Base-by-base conservation (phyloP, 2,888 invertebrate genomes). In the Melieria omissa region DNA sequence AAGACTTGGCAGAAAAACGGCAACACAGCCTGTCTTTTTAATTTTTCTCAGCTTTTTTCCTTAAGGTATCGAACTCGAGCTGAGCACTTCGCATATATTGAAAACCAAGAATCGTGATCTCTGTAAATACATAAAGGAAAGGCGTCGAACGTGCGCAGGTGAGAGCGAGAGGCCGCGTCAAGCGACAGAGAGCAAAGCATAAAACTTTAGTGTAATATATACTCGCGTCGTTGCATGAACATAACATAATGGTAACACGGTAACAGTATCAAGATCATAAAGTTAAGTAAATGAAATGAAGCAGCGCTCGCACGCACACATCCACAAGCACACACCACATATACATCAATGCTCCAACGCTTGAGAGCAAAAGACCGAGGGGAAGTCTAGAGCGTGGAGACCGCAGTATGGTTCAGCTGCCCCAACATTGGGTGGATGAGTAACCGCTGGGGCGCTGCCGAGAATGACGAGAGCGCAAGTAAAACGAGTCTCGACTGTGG, bases 231-330 rank as follows among this genome's bases (percentile, higher is more conserved):
- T 5, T 2, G 42, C 44, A 60, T 60, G 29, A 46, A 60, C 16
- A 60, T n/a, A 62, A 5, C 49, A 52, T 49, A 64, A 49, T 49
- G 49, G 49, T 41, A 64, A 52, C 12, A 64, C 52, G 49, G 64
- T 64, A 64, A 64, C 49, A 64, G 64, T 64, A 64, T 52, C 64
- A 41, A 64, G 64, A 64, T 49, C 64, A 52, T 41, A 52, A 49
- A 64, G 42, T 52, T 52, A 52, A 52, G 41, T 64, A 52, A 52
- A 64, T 64, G 52, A 41, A 64, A 42, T 41, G 29, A 41, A 49
- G 16, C 41, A 16, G 29, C 58, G 29, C 29, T 14, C 41, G 9
- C n/a, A 14, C 16, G 29, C 41, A 6, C 14, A 16, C 16, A 58
- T 6, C 10, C 29, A 14, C 5, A 29, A n/a, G n/a, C 16, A 4